Percentiles rank a stretch among this genome's conserved stretches.
Conservation (phyloP, 2,113 vertebrate genomes). For the Lophius piscatorius region DNA sequence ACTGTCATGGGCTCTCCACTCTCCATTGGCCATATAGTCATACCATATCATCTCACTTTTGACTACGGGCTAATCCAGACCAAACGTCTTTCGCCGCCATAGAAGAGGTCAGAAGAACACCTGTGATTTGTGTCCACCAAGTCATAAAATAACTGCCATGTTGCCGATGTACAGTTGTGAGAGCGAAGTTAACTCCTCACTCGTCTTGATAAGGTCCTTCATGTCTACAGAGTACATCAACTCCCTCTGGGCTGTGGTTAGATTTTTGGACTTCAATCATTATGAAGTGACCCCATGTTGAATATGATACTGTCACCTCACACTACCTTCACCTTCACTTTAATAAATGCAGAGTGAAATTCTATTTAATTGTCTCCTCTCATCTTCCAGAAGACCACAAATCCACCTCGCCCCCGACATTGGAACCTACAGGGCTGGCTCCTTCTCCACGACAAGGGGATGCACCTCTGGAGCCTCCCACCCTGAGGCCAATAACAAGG, state of each 20-base stretch:
- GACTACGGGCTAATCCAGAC: conserved; percentile 46
- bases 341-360: neutral
- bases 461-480: conserved; percentile 89
- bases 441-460: conserved; percentile 87
- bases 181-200: conserved; percentile 51
- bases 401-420: conserved; percentile 87
- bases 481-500: conserved; percentile 88
- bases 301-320: conserved; percentile 67
- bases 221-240: conserved; percentile 40
- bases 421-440: conserved; percentile 91
- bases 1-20: conserved; percentile 74
- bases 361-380: conserved; percentile 33
- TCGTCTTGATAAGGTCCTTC: conserved; percentile 48
- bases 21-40: conserved; percentile 73
- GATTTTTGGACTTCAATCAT: conserved; percentile 44
- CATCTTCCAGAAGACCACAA: conserved; percentile 88
- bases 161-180: conserved; percentile 62
- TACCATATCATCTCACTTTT: conserved; percentile 72
- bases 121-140: conserved; percentile 42
- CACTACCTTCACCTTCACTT: conserved; percentile 59
- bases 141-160: conserved; percentile 41
- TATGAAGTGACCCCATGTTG: conserved; percentile 62
- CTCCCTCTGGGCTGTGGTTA: conserved; percentile 46
- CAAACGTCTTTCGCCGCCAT: conserved; percentile 14
- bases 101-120: conserved; percentile 35